Evolutionary conservation across 2,113 vertebrate genomes (phyloP), one percentile per base, ranked within the genome.

Genomic region (Chauna torquata): DNA sequence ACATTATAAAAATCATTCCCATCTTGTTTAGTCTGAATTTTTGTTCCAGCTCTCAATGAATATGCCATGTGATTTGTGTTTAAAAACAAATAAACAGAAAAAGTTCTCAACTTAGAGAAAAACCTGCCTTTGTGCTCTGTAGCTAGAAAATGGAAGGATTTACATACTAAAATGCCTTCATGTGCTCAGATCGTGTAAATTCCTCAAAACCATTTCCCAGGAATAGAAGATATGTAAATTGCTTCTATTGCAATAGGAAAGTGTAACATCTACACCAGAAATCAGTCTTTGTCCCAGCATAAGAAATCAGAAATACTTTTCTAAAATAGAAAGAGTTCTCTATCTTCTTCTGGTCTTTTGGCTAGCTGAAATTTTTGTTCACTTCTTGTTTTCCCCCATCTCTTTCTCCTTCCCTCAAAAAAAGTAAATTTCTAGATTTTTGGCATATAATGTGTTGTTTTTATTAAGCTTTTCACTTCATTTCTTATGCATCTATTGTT

Each of bases 151-250:
- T 90, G 87, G 87, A 95, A 83, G 69, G 75, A 96, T 97, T 79
- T 96, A 57, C 80, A 92, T 83, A 82, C 64, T 95, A 94, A 98
- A 97, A 96, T 71, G 66, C 84, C 90, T 97, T 97, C 91, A 83
- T 96, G 84, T 92, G 49, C 84, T 97, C 82, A 92, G 90, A 96
- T 97, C 84, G 93, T 96, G 95, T 84, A 97, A 97, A 97, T 97
- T 95, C 49, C 19, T 66, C 66, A 72, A 93, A 93, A 92, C 11
- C 18, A 36, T 92, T 97, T 96, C 59, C 85, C 75, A 88, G 78
- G 87, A 95, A 97, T 65, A 95, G 92, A 96, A 89, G 94, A 96
- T 96, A 91, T 96, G 64, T 82, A 95, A 96, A 96, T 96, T 96
- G 49, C 90, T 97, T 93, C 69, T 87, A 25, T 34, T 87, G 61